These are phyloP conservation scores for Atethmia centrago DNA, from an alignment of 2,888 invertebrate genomes.

Conservation along the genomic window DNA sequence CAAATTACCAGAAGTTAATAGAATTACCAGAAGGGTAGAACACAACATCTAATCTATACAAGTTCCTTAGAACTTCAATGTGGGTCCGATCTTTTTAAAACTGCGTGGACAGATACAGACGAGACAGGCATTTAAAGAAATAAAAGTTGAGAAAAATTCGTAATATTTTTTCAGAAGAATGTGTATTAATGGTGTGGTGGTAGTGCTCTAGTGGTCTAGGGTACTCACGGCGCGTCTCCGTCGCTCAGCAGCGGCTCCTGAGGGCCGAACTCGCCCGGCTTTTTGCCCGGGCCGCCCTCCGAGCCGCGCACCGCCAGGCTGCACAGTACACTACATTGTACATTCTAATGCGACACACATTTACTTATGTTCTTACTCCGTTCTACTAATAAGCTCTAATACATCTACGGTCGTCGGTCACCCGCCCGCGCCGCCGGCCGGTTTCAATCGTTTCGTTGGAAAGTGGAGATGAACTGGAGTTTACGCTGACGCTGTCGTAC, in stretches of 20 bases:
- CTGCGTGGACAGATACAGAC: neutral
- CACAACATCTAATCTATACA: neutral
- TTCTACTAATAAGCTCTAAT: neutral
- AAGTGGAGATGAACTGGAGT: neutral
- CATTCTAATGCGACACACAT: conserved; percentile 6
- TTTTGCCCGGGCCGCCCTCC: conserved; percentile 93
- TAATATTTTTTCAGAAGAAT: neutral
- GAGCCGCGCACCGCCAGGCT: conserved; percentile 94
- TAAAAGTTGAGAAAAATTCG: neutral
- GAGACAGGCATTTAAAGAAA: neutral
- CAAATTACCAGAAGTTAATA: no score
- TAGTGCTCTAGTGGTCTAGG: neutral
- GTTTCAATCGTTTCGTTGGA: neutral
- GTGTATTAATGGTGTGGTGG: neutral
- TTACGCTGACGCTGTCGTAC: neutral
- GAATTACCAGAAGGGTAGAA: no score
- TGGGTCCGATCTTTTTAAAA: neutral
- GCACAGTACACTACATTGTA: conserved; percentile 69
- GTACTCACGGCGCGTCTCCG: conserved; percentile 93
- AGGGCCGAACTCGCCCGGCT: conserved; percentile 91
- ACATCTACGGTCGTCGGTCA: neutral
- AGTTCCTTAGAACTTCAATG: neutral
- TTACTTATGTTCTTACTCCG: neutral
- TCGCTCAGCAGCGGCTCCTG: conserved; percentile 92
- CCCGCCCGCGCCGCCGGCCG: neutral